A percentile compares a stretch with the other conserved stretches of the same genome.
Conservation (phyloP, 2,888 invertebrate species). For the Phyllotreta striolata region DNA sequence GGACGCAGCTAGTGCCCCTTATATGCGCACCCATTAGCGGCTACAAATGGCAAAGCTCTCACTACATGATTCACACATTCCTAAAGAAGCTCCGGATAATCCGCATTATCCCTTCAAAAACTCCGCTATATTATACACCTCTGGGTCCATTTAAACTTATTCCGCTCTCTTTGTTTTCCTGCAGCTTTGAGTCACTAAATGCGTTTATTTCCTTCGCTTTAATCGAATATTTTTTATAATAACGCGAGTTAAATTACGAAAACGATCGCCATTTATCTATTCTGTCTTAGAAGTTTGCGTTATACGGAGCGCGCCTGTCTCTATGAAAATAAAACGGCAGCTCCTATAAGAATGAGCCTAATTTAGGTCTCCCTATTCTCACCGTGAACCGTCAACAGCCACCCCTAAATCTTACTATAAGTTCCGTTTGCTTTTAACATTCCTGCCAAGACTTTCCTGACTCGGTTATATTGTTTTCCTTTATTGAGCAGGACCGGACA, state of each 20-base stretch:
- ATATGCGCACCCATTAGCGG: slow-evolving; percentile 58
- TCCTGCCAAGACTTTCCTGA: slow-evolving; percentile 39
- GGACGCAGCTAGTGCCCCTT: slow-evolving; percentile 50
- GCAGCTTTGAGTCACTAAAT: slow-evolving; percentile 20
- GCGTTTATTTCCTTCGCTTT: slow-evolving; percentile 12
- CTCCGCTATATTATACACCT: slow-evolving; percentile 49
- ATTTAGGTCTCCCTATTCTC: slow-evolving; percentile 45
- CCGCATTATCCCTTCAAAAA: slow-evolving; percentile 54
- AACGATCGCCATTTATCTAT: slow-evolving; percentile 25
- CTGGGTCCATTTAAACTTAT: slow-evolving; percentile 45
- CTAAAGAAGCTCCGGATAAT: slow-evolving; percentile 58
- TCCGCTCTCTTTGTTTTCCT: slow-evolving; percentile 36
- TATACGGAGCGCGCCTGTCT: slow-evolving; percentile 36
- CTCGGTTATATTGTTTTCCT: slow-evolving; percentile 44
- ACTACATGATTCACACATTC: slow-evolving; percentile 61
- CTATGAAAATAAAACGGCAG: slow-evolving; percentile 40
- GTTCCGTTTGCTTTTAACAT: slow-evolving; percentile 45
- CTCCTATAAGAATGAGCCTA: slow-evolving; percentile 43
- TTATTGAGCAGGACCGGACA: slow-evolving; percentile 32
- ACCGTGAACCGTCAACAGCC: slow-evolving; percentile 42
- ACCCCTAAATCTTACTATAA: slow-evolving; percentile 45
- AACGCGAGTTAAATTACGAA: not conserved
- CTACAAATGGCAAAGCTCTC: slow-evolving; percentile 60
- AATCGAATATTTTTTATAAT: no score
- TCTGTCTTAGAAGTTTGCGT: slow-evolving; percentile 33